phyloP scores from a whole-genome alignment of 2,888 invertebrate species.

The Clivina fossor region DNA sequence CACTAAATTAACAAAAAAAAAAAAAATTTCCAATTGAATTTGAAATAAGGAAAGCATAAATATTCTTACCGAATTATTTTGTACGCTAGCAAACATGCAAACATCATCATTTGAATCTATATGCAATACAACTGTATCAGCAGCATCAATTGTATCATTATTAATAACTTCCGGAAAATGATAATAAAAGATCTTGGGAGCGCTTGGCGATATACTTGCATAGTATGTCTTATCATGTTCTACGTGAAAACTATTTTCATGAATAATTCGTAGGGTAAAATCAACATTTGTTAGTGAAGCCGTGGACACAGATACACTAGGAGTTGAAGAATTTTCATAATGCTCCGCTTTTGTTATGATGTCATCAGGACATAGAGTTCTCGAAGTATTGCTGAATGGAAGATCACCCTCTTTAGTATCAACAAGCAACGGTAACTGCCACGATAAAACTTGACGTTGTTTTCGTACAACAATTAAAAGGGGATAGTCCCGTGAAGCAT shows the following conservation, averaged over 20 bases:
- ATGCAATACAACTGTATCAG: constrained; percentile 60
- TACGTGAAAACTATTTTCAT: constrained; percentile 63
- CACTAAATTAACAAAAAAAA: constrained; percentile 61
- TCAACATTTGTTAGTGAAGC: constrained; percentile 60
- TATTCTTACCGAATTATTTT: constrained; percentile 71
- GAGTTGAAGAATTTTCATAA: constrained; percentile 51
- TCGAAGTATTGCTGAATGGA: constrained; percentile 59
- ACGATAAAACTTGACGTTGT: constrained; percentile 73
- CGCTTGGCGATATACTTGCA: constrained; percentile 54
- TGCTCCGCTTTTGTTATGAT: not conserved
- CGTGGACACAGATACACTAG: constrained; percentile 49
- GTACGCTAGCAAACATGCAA: constrained; percentile 79
- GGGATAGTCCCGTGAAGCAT: constrained; percentile 62
- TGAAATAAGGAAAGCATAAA: constrained; percentile 34
- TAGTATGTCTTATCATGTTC: constrained; percentile 52
- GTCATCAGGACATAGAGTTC: constrained; percentile 65
- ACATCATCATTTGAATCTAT: constrained; percentile 64
- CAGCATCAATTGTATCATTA: constrained; percentile 38
- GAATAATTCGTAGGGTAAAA: constrained; percentile 62
- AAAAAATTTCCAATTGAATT: constrained; percentile 2
- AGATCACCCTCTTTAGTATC: constrained; percentile 52
- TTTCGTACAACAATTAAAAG: constrained; percentile 74
- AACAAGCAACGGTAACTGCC: constrained; percentile 73
- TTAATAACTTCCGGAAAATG: constrained; percentile 50
- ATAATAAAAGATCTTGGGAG: constrained; percentile 59